phyloP scores from a whole-genome alignment of 2,888 invertebrate genomes.

The Lottia scabra region DNA sequence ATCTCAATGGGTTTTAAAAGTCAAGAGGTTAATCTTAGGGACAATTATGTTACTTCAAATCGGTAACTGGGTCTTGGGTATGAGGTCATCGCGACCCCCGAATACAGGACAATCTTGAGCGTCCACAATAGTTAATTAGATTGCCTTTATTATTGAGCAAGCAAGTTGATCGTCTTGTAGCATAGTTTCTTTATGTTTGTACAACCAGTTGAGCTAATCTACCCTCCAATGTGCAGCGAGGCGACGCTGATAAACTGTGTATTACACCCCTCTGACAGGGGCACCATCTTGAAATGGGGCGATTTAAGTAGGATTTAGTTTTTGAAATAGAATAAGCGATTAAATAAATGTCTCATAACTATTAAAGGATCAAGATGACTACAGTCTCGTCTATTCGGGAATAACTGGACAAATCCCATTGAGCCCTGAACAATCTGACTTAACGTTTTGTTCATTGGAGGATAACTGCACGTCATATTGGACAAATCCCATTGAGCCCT shows the following conservation, averaged over 20 bases:
- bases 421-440: too few relatives aligned
- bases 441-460: too few relatives aligned
- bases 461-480: too few relatives aligned
- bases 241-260: not conserved
- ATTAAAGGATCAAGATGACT: too few relatives aligned
- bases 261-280: not conserved
- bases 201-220: not conserved
- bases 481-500: too few relatives aligned
- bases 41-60: not conserved
- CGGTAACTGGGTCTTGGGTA: not conserved
- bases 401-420: too few relatives aligned
- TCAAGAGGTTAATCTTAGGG: not conserved
- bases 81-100: not conserved
- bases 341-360: not conserved
- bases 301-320: not conserved
- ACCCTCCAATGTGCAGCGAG: not conserved
- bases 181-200: not conserved
- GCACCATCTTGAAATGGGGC: not conserved
- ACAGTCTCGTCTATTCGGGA: too few relatives aligned
- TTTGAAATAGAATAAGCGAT: not conserved
- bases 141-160: not conserved
- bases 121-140: not conserved
- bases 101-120: not conserved
- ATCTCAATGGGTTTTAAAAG: not conserved
- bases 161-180: not conserved